phyloP scores from a whole-genome alignment of 2,888 invertebrate species.

The Andricus quercusramuli region DNA sequence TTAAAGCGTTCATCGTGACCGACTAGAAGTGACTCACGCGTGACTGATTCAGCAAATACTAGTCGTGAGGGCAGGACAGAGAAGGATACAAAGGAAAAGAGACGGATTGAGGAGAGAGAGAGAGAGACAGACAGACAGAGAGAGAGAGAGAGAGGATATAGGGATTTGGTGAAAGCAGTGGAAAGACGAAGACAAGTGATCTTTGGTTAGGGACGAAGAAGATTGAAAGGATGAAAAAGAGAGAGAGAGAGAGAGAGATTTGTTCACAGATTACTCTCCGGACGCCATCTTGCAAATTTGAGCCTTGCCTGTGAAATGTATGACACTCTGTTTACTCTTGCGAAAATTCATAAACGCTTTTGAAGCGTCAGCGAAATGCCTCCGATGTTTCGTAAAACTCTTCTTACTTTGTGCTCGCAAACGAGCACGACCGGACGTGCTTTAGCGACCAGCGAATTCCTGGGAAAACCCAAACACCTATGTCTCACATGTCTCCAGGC shows the following conservation, averaged over 20 bases:
- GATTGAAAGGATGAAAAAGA: conserved; percentile 20
- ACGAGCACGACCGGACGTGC: conserved; percentile 40
- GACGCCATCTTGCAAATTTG: conserved; percentile 63
- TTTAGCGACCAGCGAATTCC: conserved; percentile 31
- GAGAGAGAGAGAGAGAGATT: conserved; percentile 45
- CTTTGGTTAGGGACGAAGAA: conserved; percentile 21
- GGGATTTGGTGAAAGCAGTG: conserved; percentile 38
- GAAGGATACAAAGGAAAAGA: conserved; percentile 46
- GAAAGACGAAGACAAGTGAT: conserved; percentile 47
- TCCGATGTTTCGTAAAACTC: conserved; percentile 33
- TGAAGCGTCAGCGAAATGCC: conserved; percentile 44
- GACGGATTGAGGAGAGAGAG: conserved; percentile 47
- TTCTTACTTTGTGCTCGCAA: conserved; percentile 25
- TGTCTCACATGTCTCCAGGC: neutral
- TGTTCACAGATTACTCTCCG: conserved; percentile 42
- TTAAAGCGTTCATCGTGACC: conserved; percentile 41
- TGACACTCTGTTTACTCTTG: conserved; percentile 59
- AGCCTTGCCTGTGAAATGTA: conserved; percentile 62
- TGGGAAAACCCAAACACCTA: conserved; percentile 31
- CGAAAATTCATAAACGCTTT: conserved; percentile 52
- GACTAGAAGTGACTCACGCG: conserved; percentile 64
- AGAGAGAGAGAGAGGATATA: conserved; percentile 19
- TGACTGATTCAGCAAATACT: conserved; percentile 65
- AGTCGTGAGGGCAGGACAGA: conserved; percentile 51
- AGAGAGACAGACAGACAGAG: conserved; percentile 33